Base-by-base conservation (phyloP, 2,888 invertebrate species). In the Stenichneumon culpator region DNA sequence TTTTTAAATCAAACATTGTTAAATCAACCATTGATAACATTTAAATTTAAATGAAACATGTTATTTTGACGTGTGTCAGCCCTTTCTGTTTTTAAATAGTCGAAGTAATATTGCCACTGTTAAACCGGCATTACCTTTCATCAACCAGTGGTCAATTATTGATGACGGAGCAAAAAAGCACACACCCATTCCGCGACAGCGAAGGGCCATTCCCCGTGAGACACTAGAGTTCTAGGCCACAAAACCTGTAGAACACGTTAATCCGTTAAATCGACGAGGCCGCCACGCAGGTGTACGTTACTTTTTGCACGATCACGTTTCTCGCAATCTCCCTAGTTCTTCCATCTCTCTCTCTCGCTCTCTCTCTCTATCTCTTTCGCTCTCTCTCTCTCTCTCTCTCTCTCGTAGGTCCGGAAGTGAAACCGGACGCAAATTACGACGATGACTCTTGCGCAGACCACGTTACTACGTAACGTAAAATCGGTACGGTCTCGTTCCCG, bases 321-420 rank as follows among this genome's bases (percentile, higher is more conserved):
- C 74, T 63, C 47, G 63, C 44, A 50, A 75, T 50, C 11, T 60
- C 44, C n/a, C 39, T 25, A 14, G 28, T 44, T 22, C 14, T n/a
- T n/a, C n/a, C n/a, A n/a, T n/a, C 3, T 47, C 44, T 47, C 16
- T 16, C 3, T 44, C 44, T 14, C 11, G 3, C 1, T 47, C 16
- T 16, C 44, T 47, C 44, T 47, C 44, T 47, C 44, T 47, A 3
- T 16, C 3, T 44, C 44, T 14, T 2, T 14, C 1, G 16, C 16
- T 16, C 44, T 47, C 3, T 47, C 44, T 47, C 16, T 16, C 3
- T 44, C 44, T 14, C 11, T 14, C 1, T 47, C 16, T 16, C 44
- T 47, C 44, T 47, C 44, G 44, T 16, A 28, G 50, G 32, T 69
- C 75, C 81, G 81, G 81, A 75, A 81, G 75, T 75, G 57, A 75